Evolutionary conservation across 2,888 invertebrate genomes (phyloP), one percentile per base, ranked within the genome.

Genomic region (Cheilosia vulpina): DNA sequence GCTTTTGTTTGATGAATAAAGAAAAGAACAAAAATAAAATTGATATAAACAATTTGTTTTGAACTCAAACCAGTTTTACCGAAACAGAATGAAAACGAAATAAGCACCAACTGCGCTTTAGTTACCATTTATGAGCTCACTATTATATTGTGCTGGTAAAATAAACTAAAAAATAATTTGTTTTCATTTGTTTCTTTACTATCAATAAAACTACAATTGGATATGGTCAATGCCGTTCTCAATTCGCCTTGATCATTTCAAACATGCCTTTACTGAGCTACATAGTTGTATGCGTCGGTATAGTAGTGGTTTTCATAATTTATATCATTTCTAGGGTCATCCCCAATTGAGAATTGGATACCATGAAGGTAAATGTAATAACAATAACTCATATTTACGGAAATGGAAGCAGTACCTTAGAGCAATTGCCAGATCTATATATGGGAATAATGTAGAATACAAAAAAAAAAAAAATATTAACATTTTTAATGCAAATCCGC

Each of bases 331-430:
- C 65, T 65, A 75, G 57, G 57, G 75, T 75, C 57, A 55, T 47
- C 34, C 63, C 45, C 21, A 34, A 55, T 47, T 6, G 5, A 27
- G 7, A 53, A 47, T 38, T 57, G 55, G 34, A 38, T 4, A 47
- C 57, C 57, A 24, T 57, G 75, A 75, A 65, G 65, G 75, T 57
- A 58, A 75, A 75, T 50, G 65, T 75, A 66, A 75, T 75, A 75
- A 75, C 13, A 58, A 50, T 58, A 66, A 75, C 50, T 75, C 47
- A 75, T 57, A 65, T 50, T 11, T 65, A 38, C 45, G 63, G 38
- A 38, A 38, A 38, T 13, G 38, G 3, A 38, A 38, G 38, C 38
- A 13, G 13, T 38, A 4, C 13, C 47, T 55, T 47, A 50, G 13
- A n/a, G 43, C 73, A 63, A 63, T 57, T 65, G 19, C 13, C 45